These are phyloP conservation scores for Xestoiulus laeticollis DNA, from an alignment of 2,888 invertebrate species.

Conservation along the genomic window DNA sequence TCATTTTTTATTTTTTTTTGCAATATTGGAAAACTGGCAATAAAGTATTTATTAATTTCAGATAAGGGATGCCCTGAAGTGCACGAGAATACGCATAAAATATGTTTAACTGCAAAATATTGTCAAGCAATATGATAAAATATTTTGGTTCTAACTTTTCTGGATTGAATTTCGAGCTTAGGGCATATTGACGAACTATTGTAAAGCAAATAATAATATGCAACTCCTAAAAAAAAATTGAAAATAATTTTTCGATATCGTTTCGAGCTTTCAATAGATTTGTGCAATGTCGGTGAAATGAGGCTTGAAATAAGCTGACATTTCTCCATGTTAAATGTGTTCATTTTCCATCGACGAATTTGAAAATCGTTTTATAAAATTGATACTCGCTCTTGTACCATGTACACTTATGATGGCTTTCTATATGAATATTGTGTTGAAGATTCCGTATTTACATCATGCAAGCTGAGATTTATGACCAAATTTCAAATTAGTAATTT, in stretches of 20 bases:
- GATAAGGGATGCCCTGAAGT: conserved; percentile 5
- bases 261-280: neutral
- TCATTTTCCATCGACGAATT: neutral
- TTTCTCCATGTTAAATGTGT: neutral
- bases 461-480: neutral
- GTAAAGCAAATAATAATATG: neutral
- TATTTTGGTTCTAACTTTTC: neutral
- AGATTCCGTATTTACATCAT: neutral
- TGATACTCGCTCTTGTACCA: neutral
- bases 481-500: neutral
- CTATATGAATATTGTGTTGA: neutral
- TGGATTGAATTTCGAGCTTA: neutral
- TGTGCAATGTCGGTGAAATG: neutral
- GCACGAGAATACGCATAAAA: neutral
- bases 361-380: conserved; percentile 3
- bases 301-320: neutral
- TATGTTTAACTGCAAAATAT: neutral
- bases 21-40: conserved; percentile 18
- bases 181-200: neutral
- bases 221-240: neutral
- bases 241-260: neutral
- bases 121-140: neutral
- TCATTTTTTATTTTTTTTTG: neutral
- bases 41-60: neutral
- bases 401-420: neutral